Base-by-base conservation (phyloP, 2,113 vertebrate genomes). In the Lepidothrix coronata region DNA sequence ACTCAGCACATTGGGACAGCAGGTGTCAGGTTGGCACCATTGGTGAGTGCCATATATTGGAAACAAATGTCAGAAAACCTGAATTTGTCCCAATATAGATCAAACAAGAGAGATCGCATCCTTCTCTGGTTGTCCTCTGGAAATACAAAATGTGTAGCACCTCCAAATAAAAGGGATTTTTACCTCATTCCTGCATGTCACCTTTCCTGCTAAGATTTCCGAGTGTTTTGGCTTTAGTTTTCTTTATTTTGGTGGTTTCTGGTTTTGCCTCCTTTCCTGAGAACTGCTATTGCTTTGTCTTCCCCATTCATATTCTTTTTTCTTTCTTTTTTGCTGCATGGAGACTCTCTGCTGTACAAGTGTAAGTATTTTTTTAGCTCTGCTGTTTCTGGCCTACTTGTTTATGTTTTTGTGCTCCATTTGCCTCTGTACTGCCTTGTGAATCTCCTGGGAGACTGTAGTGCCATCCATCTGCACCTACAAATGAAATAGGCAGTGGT, bases 311-410 rank as follows among this genome's bases (percentile, higher is more conserved):
- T 97, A 91, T 98, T 97, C 98, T 98, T 97, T 98, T 97, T 97
- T 96, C 89, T 97, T 98, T 98, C 97, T 97, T 97, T 98, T 98
- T 98, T 98, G 99, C 99, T 98, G 98, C 99, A 98, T 98, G 99
- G 98, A 99, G 99, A 99, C 98, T 98, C 98, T 99, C 97, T 99
- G 99, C 99, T 99, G 99, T 98, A 99, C 99, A 98, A 99, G 98
- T 98, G 99, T 99, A 99, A 99, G 99, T 99, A 99, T 95, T 96
- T 96, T 96, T 90, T 95, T 97, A 95, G 97, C 97, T 95, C 91
- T 97, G 98, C 93, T 90, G 75, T 93, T 96, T 97, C 96, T 97
- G 91, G 90, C 96, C 82, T 96, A 91, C 75, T 97, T 89, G 83
- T 96, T 96, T 94, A 80, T 30, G 11, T 72, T 95, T 97, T 91